Evolutionary conservation across 2,113 vertebrate species (phyloP), one percentile per base, ranked within the genome.

Genomic region (Petaurus breviceps): DNA sequence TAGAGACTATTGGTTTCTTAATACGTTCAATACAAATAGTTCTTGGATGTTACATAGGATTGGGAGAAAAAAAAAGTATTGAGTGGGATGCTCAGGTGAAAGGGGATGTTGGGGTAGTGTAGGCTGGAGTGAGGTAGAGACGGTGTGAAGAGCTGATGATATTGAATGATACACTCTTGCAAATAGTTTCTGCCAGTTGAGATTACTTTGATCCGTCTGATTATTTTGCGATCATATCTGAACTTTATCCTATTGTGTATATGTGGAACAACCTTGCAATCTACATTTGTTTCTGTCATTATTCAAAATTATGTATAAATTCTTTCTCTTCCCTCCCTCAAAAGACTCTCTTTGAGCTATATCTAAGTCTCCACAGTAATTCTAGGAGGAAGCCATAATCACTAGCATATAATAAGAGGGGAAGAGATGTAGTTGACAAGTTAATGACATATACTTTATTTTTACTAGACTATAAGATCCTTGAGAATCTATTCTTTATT

Each of bases 11-110:
- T 77, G 98, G 98, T 94, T 98, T 98, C 95, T 98, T 97, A 97
- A 99, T 98, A 16, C 98, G 99, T 94, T 99, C 98, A 55, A 98
- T 99, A 95, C 99, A 99, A 61, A 99, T 99, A 43, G 99, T 99
- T 28, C 98, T 95, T 14, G 99, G 98, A 26, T 99, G 99, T 94
- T 99, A 99, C 43, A 99, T 98, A 0, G 98, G 97, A 49, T 98
- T 98, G 90, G 99, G 97, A 43, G 98, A 98, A 51, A 98, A 98
- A 98, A 68, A 68, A 68, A 68, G 31, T 68, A 11, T 68, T 37
- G 31, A 37, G 28, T 10, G 3, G 57, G 0, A 98, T 97, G 28
- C 94, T 98, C 54, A 99, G 98, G 94, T 98, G 97, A 92, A 98
- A 98, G 46, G 98, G 98, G 90, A 92, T 68, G 10, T 28, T 98